Percentiles rank a stretch among this genome's conserved stretches.
phyloP scores from a whole-genome alignment of 2,113 vertebrate species.

The Falcunculus frontatus region DNA sequence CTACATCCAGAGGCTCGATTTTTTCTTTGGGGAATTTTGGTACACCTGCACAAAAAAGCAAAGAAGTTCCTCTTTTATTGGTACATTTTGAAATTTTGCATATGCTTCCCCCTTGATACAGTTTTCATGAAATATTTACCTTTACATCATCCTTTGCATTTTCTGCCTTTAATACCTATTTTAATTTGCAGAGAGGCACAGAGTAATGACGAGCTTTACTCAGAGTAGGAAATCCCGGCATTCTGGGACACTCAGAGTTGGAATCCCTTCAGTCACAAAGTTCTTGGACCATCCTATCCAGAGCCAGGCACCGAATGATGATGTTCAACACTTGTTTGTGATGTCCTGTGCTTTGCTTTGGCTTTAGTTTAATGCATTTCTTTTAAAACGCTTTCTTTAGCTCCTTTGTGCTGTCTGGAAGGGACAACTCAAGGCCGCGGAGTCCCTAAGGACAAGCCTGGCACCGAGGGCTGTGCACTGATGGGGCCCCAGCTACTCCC shows the following conservation, averaged over 20 bases:
- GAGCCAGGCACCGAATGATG: neutral
- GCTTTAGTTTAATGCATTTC: neutral
- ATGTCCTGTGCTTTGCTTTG: neutral
- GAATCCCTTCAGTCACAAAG: neutral
- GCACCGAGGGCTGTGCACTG: neutral
- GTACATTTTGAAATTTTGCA: neutral
- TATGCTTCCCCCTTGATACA: neutral
- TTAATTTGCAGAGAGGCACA: neutral
- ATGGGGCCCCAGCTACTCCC: neutral
- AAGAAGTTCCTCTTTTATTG: neutral
- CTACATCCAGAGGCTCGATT: slow-evolving; percentile 84
- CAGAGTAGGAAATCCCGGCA: neutral
- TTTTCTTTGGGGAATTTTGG: slow-evolving; percentile 96
- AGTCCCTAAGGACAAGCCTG: neutral
- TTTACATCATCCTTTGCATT: neutral
- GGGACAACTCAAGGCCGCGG: neutral
- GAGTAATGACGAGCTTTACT: neutral
- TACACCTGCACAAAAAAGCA: slow-evolving; percentile 73
- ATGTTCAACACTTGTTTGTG: neutral
- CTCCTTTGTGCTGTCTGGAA: neutral
- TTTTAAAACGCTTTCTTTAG: neutral
- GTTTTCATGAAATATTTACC: neutral
- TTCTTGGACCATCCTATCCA: neutral
- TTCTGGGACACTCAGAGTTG: neutral
- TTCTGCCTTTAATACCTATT: neutral